phyloP scores from a whole-genome alignment of 2,113 vertebrate genomes.

The Piprites chloris region DNA sequence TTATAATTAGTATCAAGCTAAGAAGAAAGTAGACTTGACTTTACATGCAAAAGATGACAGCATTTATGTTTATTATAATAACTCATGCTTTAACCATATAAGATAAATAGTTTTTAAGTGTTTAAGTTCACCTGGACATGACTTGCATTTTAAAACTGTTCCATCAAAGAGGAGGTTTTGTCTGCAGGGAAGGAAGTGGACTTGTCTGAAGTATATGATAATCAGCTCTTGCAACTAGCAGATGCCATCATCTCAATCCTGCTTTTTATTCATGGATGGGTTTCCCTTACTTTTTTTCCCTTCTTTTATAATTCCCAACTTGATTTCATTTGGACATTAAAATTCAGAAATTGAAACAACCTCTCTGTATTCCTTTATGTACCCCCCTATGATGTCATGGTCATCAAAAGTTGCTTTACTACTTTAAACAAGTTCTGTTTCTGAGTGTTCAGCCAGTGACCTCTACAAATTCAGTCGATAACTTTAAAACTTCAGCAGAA shows the following conservation, averaged over 20 bases:
- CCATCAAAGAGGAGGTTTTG: not conserved
- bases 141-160: conserved; percentile 24
- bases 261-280: not conserved
- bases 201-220: conserved; percentile 35
- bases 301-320: not conserved
- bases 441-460: not conserved
- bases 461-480: not conserved
- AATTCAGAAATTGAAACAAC: not conserved
- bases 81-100: not conserved
- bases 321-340: not conserved
- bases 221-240: not conserved
- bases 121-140: not conserved
- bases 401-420: not conserved
- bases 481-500: conserved; percentile 10
- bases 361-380: not conserved
- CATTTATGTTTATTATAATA: not conserved
- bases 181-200: conserved; percentile 13
- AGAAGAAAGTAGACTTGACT: not conserved
- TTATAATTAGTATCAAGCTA: not conserved
- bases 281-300: not conserved
- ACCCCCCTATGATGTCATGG: not conserved
- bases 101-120: not conserved
- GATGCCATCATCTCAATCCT: not conserved
- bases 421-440: not conserved
- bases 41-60: not conserved